Percentiles rank a stretch among this genome's conserved stretches.
These are phyloP conservation scores for Omphaloscelis lunosa DNA, from an alignment of 2,888 invertebrate genomes.

Conservation along the genomic window DNA sequence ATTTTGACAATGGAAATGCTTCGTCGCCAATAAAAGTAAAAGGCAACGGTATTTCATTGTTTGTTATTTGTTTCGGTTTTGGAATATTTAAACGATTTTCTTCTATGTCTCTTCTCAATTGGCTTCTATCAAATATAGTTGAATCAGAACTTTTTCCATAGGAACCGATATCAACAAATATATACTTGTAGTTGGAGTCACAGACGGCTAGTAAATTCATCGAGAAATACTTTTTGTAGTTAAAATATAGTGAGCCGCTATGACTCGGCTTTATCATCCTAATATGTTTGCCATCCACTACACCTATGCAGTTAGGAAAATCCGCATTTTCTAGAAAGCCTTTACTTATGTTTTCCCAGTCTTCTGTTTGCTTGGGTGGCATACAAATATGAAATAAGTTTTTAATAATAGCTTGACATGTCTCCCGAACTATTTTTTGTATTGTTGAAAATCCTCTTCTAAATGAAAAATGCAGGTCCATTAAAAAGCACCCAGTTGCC, in stretches of 20 bases:
- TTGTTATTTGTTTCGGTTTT: slow-evolving; percentile 37
- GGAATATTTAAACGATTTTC: slow-evolving; percentile 42
- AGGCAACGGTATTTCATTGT: slow-evolving; percentile 38
- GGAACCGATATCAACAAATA: slow-evolving; percentile 58
- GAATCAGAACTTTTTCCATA: slow-evolving; percentile 49
- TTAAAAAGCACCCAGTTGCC: slow-evolving; percentile 48
- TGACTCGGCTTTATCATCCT: slow-evolving; percentile 47
- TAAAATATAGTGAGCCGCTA: slow-evolving; percentile 46
- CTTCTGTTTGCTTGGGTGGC: slow-evolving; percentile 56
- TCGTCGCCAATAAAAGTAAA: slow-evolving; percentile 60
- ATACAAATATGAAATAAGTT: slow-evolving; percentile 53
- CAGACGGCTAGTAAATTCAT: slow-evolving; percentile 57
- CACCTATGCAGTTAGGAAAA: slow-evolving; percentile 27
- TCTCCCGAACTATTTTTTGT: slow-evolving; percentile 50
- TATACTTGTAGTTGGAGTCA: slow-evolving; percentile 57
- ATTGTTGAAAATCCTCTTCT: slow-evolving; percentile 46
- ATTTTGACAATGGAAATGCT: slow-evolving; percentile 39
- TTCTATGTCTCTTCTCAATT: slow-evolving; percentile 19
- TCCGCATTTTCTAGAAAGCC: slow-evolving; percentile 49
- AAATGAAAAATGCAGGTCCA: slow-evolving; percentile 54
- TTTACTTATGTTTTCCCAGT: slow-evolving; percentile 50
- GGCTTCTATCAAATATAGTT: slow-evolving; percentile 26
- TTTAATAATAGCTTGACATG: slow-evolving; percentile 34
- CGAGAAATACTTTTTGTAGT: slow-evolving; percentile 48
- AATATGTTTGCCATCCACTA: slow-evolving; percentile 41